Evolutionary conservation across 2,113 vertebrate species (phyloP), one percentile per base, ranked within the genome.

Genomic region (Chionomys nivalis): DNA sequence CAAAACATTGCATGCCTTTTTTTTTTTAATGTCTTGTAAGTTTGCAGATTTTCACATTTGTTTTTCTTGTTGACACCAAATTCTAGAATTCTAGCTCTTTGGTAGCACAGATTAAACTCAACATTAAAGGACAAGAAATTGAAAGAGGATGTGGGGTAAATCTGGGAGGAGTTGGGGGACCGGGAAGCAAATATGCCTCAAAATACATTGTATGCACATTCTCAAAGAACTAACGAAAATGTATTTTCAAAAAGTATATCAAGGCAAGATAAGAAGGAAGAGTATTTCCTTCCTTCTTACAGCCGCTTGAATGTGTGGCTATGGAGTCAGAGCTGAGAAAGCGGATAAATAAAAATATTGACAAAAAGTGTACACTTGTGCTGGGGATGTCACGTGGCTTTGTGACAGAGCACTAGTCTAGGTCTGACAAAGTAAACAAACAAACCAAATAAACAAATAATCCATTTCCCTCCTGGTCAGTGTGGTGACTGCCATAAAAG

Each of bases 41-140:
- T 87, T 73, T 91, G 72, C 66, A 63, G n/a, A 13, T 68, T 91
- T 87, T 78, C 44, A 65, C 21, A 28, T 70, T 76, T 95, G 52
- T 73, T 52, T 93, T 87, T 81, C 75, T 55, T 73, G 31, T 55
- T 86, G 61, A 47, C 87, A 79, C 49, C 72, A 94, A 91, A 47
- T 82, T 61, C 31, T 76, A 16, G 55, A 79, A 79, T 94, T 68
- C 31, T 65, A 95, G 28, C 47, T 77, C 44, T 88, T 88, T 44
- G 28, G 66, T 14, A 68, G 66, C 66, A 68, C 66, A 68, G 33
- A 33, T 68, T 68, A 13, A 14, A 68, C 66, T 68, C 66, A 36
- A 68, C 66, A 16, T 68, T 33, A 68, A 68, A 68, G 65, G 65
- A 65, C 26, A 65, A 65, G 65, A 68, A 33, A 13, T 16, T 68